Percentiles rank a stretch among this genome's conserved stretches.
Conservation (phyloP, 2,113 vertebrate species). For the Saimiri boliviensis region DNA sequence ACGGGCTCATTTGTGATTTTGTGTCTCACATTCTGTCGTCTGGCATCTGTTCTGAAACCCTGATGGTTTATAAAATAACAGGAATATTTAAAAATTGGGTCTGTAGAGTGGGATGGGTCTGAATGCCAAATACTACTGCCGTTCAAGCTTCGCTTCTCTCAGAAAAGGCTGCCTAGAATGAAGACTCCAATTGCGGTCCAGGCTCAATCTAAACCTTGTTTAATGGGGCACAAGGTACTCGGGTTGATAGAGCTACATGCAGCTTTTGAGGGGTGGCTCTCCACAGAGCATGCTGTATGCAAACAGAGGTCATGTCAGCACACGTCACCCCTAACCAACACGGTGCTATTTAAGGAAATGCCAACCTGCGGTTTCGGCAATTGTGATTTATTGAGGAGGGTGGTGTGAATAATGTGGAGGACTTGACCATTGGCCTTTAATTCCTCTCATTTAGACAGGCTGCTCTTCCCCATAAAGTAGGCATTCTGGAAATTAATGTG, state of each 20-base stretch:
- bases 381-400: slow-evolving; percentile 45
- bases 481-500: slow-evolving; percentile 65
- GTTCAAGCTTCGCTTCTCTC: slow-evolving; percentile 29
- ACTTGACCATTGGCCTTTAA: slow-evolving; percentile 61
- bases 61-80: background rate
- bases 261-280: background rate
- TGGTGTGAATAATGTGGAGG: slow-evolving; percentile 28
- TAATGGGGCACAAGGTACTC: background rate
- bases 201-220: background rate
- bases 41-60: slow-evolving; percentile 2
- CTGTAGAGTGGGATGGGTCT: background rate
- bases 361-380: slow-evolving; percentile 26
- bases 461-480: slow-evolving; percentile 54
- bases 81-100: slow-evolving; percentile 33
- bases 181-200: background rate
- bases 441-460: slow-evolving; percentile 64
- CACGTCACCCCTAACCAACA: background rate
- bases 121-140: slow-evolving; percentile 15
- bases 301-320: slow-evolving; percentile 44
- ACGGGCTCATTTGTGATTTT: background rate
- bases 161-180: slow-evolving; percentile 19
- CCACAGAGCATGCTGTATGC: background rate
- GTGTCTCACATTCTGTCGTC: background rate
- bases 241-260: background rate
- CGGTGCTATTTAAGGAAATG: background rate